A percentile compares a stretch with the other conserved stretches of the same genome.
These are phyloP conservation scores for Lethenteron camtschaticum DNA, from an alignment of 2,113 vertebrate species.

Conservation along the genomic window DNA sequence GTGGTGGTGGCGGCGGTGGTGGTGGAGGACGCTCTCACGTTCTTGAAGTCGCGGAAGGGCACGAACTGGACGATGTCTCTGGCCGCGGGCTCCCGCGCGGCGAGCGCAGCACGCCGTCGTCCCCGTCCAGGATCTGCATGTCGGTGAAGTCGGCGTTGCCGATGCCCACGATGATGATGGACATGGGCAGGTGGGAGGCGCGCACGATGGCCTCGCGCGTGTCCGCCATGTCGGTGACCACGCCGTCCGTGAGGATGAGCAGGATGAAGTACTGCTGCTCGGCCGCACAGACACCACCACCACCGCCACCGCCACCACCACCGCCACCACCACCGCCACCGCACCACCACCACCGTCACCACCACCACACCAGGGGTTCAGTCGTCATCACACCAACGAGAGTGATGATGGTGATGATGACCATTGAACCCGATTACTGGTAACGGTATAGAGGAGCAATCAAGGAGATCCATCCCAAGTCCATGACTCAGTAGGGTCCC, in stretches of 20 bases:
- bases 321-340: not conserved
- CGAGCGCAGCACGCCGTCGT: constrained; percentile 51
- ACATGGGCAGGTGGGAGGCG: constrained; percentile 68
- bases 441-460: not conserved
- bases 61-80: constrained; percentile 80
- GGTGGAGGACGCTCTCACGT: constrained; percentile 29
- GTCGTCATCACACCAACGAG: not conserved
- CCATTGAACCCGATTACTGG: not conserved
- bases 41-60: constrained; percentile 83
- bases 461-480: too few relatives aligned
- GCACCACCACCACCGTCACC: not conserved
- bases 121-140: constrained; percentile 79
- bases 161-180: constrained; percentile 78
- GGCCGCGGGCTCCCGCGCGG: constrained; percentile 60
- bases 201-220: constrained; percentile 72
- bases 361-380: not conserved
- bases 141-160: constrained; percentile 85
- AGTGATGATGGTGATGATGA: not conserved
- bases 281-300: constrained; percentile 4
- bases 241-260: constrained; percentile 73
- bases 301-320: not conserved
- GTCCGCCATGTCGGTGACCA: constrained; percentile 80
- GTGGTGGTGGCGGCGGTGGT: not conserved
- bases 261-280: constrained; percentile 67
- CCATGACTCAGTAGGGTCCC: too few relatives aligned